Base-by-base conservation (phyloP, 2,797 vertebrate species). In the Coendou prehensilis region DNA sequence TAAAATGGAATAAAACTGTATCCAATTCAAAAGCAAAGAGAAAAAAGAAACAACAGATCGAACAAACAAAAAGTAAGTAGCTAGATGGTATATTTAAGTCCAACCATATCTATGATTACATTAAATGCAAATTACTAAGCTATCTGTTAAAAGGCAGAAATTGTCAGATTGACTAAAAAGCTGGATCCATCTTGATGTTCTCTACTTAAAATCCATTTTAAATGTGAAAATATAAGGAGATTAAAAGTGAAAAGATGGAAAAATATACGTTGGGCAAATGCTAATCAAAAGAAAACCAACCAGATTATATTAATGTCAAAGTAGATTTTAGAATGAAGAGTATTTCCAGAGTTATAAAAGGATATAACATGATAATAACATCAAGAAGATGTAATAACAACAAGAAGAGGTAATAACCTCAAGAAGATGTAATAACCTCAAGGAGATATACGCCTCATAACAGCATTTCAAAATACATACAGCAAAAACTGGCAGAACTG, bases 71-170 rank as follows among this genome's bases (percentile, higher is more conserved):
- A 91, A 90, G 41, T 9, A 64, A 52, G 10, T 33, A 61, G 5
- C 26, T 47, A 41, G 59, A 84, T 41, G n/a, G 61, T 1, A 92
- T 22, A 23, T 85, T 91, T 22, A 83, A 67, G 33, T 45, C 10
- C 45, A 80, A 26, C 7, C 20, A 76, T 2, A 41, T n/a, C 54
- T 80, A 50, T 67, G 28, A 73, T 22, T 28, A 69, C 9, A 92
- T 41, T 64, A 73, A 59, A 64, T 64, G 0, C 59, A 76, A 85
- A 69, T 33, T 15, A 79, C 22, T 80, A 76, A 47, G 75, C 26
- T 6, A 81, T 64, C 45, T 41, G 30, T 33, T 79, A 71, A 67
- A 97, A 61, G 67, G n/a, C 47, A 73, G n/a, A 92, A 79, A 75
- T 75, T 84, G 2, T 80, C 56, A 30, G n/a, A 75, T 17, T 88